Evolutionary conservation across 2,888 invertebrate species (phyloP), one percentile per base, ranked within the genome.

Genomic region (Dilophus febrilis): DNA sequence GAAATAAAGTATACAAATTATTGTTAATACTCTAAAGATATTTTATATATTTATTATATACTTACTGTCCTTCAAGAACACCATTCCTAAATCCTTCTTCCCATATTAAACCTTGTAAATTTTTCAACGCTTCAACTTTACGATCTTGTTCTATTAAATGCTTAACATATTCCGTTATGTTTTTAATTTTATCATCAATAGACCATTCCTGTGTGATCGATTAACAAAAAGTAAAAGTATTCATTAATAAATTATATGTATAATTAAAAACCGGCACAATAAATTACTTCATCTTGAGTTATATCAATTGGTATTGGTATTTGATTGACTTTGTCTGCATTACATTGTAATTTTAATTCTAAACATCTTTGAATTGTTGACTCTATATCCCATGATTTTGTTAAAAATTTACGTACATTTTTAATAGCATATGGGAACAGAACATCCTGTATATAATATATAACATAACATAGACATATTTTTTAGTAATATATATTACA

Each of bases 41-140:
- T n/a, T n/a, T n/a, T n/a, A n/a, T 8, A 22, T 8, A 22, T 6
- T 6, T 6, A 22, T 16, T 11, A 35, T 42, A 14, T 43, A 83
- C 90, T 78, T 65, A 94, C 92, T 92, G 90, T 57, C 85, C 87
- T 58, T 80, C 81, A 3, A 94, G 62, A 28, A 72, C 70, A 27
- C 82, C 85, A 40, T 67, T 68, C 48, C 75, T 71, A 56, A 88
- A 94, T 4, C 86, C 94, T 49, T 78, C 72, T 51, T 76, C 73
- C 84, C 87, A 92, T 50, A 95, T 79, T 45, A 85, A 71, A 1
- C 91, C 92, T 59, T 94, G 94, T n/a, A 95, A 65, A 37, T 74
- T 71, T 58, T 94, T 94, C 44, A 95, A 65, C 5, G 83, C 74
- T 5, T 73, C 74, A 28, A 74, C 72, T 58, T 90, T 86, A 43